Percentiles rank a stretch among this genome's conserved stretches.
These are phyloP conservation scores for Amblyornis subalaris DNA, from an alignment of 2,113 vertebrate genomes.

Conservation along the genomic window DNA sequence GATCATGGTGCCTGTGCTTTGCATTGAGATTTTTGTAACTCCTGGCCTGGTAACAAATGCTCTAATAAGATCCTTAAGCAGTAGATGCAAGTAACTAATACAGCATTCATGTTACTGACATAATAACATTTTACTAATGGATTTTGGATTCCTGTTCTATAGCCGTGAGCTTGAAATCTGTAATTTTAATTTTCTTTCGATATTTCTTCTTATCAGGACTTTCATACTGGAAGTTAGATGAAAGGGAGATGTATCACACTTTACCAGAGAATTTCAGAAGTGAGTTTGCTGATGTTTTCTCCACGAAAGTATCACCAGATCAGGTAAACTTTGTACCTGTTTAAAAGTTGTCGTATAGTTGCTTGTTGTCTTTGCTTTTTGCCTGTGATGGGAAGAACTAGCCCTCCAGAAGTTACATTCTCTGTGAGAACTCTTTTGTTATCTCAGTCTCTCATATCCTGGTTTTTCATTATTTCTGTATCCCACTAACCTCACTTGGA, in stretches of 20 bases:
- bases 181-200: background rate
- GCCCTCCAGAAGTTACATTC: background rate
- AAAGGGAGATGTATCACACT: conserved; percentile 80
- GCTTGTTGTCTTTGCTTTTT: background rate
- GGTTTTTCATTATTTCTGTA: background rate
- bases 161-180: background rate
- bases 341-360: background rate
- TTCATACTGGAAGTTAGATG: conserved; percentile 88
- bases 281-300: conserved; percentile 52
- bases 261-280: conserved; percentile 83
- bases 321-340: conserved; percentile 61
- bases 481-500: background rate
- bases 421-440: background rate
- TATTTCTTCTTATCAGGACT: conserved; percentile 71
- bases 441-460: background rate
- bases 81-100: background rate
- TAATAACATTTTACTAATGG: background rate
- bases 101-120: background rate
- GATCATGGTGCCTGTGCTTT: background rate
- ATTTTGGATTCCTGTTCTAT: background rate
- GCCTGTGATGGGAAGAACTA: background rate
- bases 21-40: background rate
- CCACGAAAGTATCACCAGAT: conserved; percentile 63
- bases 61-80: background rate
- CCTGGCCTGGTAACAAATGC: background rate